Conservation (phyloP, 1,140 invertebrate genomes). For the Drosophila serrata region DNA sequence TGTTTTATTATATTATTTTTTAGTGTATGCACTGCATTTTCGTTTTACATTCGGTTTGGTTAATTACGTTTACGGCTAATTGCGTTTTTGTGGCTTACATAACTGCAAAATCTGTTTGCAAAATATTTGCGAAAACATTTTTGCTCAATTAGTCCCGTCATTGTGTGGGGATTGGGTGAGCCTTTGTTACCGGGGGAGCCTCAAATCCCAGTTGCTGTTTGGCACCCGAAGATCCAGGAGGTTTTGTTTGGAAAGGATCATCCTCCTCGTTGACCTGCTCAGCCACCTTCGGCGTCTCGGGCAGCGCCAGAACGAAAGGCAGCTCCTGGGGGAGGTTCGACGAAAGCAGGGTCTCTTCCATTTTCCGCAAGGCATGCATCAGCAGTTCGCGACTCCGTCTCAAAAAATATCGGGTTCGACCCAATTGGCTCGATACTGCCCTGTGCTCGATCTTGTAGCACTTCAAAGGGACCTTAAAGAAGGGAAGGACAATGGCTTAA, state of each 20-base stretch:
- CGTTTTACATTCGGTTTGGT: conserved; percentile 39
- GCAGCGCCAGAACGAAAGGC: not conserved
- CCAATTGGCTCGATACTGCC: not conserved
- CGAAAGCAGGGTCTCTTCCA: not conserved
- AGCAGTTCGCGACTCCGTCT: not conserved
- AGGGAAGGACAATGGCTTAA: no score
- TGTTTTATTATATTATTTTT: not conserved
- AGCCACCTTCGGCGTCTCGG: not conserved
- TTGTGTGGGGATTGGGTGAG: conserved; percentile 14
- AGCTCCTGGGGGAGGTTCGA: rapidly evolving
- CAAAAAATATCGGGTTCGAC: not conserved
- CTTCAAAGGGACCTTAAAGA: not conserved
- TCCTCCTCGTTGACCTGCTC: not conserved
- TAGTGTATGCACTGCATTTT: conserved; percentile 7
- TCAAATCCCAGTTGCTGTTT: not conserved
- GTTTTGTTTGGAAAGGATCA: not conserved
- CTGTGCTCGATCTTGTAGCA: not conserved
- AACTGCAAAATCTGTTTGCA: conserved; percentile 56
- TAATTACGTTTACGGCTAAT: conserved; percentile 64
- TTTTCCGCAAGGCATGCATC: no score
- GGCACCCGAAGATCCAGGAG: no score
- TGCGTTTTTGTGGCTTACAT: conserved; percentile 67
- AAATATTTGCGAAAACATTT: conserved; percentile 64
- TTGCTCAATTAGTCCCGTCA: conserved; percentile 59
- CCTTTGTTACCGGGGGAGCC: not conserved